Conservation (phyloP, 2,888 invertebrate species). For the Sesamia inferens region DNA sequence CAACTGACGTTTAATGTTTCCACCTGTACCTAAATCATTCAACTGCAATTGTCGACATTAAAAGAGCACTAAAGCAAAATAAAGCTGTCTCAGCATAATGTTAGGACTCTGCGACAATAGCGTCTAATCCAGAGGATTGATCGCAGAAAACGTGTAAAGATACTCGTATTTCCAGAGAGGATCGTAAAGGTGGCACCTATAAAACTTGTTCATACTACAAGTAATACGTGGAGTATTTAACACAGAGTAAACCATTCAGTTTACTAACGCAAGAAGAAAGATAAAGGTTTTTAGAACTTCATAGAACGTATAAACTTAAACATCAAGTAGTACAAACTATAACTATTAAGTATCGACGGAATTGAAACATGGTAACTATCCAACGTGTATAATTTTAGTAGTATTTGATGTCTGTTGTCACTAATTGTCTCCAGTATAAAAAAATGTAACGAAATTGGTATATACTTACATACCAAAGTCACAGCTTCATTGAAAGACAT, state of each 20-base stretch:
- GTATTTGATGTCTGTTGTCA: too few relatives aligned
- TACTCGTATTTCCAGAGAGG: conserved; percentile 50
- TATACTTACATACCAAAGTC: too few relatives aligned
- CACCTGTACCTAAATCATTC: not conserved
- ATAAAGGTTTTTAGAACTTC: not conserved
- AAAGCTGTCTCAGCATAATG: conserved; percentile 13
- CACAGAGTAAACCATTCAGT: conserved; percentile 30
- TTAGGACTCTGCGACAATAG: conserved; percentile 14
- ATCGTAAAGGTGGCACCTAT: conserved; percentile 59
- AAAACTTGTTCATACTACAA: conserved; percentile 32
- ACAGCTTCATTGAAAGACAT: too few relatives aligned
- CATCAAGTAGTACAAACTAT: too few relatives aligned
- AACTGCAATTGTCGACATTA: not conserved
- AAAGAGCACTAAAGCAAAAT: not conserved
- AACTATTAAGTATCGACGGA: too few relatives aligned
- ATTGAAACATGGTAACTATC: too few relatives aligned
- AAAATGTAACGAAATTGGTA: too few relatives aligned
- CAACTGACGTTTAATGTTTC: not conserved
- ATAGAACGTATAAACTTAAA: not conserved
- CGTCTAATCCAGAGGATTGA: conserved; percentile 51
- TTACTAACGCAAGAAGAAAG: not conserved
- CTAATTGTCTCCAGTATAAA: too few relatives aligned
- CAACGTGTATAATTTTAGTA: too few relatives aligned
- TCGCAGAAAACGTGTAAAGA: conserved; percentile 48
- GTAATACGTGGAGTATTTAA: conserved; percentile 26